Evolutionary conservation across 1,140 invertebrate genomes (phyloP), one percentile per base, ranked within the genome.

Genomic region (Leptopilina clavipes): DNA sequence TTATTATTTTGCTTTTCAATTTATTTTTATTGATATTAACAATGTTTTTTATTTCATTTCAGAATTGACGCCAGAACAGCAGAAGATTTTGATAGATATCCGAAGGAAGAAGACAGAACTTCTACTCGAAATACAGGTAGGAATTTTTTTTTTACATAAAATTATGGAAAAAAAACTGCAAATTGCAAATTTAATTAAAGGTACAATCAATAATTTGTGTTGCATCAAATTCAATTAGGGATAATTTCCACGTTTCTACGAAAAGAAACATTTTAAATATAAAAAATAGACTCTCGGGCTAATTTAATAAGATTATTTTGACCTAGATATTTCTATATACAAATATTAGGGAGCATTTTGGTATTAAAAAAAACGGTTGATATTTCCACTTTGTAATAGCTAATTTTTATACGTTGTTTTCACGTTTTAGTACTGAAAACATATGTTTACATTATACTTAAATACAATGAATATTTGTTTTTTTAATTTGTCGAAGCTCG

Each of bases 21-120:
- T n/a, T n/a, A n/a, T n/a, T n/a, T n/a, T n/a, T n/a, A n/a, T n/a
- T n/a, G n/a, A n/a, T n/a, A n/a, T n/a, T n/a, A 45, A 10, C 0
- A 9, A 70, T n/a, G n/a, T n/a, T 72, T 74, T 77, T 73, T 70
- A 73, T 82, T 70, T 81, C 75, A 56, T 95, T 95, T 75, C 92
- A 98, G 97, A 98, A 93, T 90, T 98, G 86, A 97, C 96, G 75
- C 93, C 94, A 25, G 97, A 98, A 85, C 97, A 98, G 89, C 96
- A 97, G 85, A 95, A 97, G 89, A 93, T 97, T 81, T 91, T 98
- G 74, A 95, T 96, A 80, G 96, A 97, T 86, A 97, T 98, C 84
- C 92, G 97, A 81, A 92, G 95, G 84, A 93, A 96, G 84, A 98
- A 98, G 91, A 95, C 95, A 77, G 96, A 98, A 91, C 91, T 98